These are phyloP conservation scores for Andinoacara biseriatus DNA, from an alignment of 2,113 vertebrate genomes.

Conservation along the genomic window DNA sequence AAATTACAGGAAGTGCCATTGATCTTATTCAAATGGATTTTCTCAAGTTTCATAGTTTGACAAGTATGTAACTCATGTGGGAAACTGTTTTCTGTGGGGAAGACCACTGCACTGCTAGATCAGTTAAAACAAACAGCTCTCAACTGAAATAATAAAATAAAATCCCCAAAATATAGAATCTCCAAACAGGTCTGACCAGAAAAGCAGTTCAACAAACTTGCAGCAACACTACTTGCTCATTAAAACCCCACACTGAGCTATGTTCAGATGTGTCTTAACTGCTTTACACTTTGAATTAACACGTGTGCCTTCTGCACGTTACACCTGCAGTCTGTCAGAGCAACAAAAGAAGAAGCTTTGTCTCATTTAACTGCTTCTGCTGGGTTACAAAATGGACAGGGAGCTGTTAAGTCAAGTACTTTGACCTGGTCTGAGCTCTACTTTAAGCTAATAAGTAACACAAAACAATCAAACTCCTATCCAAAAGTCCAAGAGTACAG, in stretches of 20 bases:
- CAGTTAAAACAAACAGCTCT: background rate
- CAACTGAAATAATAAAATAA: background rate
- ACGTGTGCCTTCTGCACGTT: background rate
- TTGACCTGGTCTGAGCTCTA: conserved; percentile 39
- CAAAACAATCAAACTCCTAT: conserved; percentile 30
- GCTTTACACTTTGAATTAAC: background rate
- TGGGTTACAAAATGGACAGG: background rate
- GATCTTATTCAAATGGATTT: background rate
- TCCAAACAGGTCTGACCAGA: background rate
- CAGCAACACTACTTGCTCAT: background rate
- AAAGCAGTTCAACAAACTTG: background rate
- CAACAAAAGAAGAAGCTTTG: conserved; percentile 13
- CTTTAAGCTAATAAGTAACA: conserved; percentile 71
- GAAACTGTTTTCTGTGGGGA: background rate
- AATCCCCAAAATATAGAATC: background rate
- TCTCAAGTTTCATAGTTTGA: background rate
- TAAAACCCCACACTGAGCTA: background rate
- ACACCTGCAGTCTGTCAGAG: background rate
- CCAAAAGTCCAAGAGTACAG: conserved; percentile 49
- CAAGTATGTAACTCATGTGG: background rate
- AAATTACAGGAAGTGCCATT: background rate
- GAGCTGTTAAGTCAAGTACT: conserved; percentile 36
- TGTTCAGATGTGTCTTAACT: background rate
- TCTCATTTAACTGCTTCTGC: background rate
- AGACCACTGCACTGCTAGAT: background rate